Conservation (phyloP, 2,113 vertebrate species). For the Ctenomys sociabilis region DNA sequence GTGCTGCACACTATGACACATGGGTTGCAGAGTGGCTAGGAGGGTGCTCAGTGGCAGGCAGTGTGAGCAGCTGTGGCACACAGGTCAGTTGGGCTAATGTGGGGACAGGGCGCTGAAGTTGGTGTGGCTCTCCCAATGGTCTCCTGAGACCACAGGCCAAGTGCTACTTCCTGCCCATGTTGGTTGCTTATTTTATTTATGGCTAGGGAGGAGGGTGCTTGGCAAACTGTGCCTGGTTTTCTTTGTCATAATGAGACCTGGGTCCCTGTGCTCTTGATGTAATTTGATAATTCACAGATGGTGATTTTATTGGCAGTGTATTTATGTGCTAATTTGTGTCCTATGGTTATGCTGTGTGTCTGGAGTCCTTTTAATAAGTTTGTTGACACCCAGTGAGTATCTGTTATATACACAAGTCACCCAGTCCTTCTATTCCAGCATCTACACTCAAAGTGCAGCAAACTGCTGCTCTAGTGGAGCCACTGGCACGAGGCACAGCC, state of each 20-base stretch:
- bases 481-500: neutral
- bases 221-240: neutral
- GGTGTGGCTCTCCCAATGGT: neutral
- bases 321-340: neutral
- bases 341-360: neutral
- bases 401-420: neutral
- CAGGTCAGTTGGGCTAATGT: neutral
- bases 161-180: too few species aligned
- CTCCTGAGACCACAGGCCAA: neutral
- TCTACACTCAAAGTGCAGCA: neutral
- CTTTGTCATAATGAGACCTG: neutral
- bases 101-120: neutral
- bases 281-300: neutral
- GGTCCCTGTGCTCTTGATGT: neutral
- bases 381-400: neutral
- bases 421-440: neutral
- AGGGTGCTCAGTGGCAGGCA: neutral
- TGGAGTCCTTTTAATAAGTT: neutral
- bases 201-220: neutral
- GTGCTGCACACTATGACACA: neutral
- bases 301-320: neutral
- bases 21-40: neutral
- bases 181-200: neutral
- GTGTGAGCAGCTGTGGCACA: neutral
- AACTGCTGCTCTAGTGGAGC: neutral